These are phyloP conservation scores for Turritopsis dohrnii DNA, from an alignment of 30 jellyfish, hydroid and myxozoan species.

Conservation along the genomic window DNA sequence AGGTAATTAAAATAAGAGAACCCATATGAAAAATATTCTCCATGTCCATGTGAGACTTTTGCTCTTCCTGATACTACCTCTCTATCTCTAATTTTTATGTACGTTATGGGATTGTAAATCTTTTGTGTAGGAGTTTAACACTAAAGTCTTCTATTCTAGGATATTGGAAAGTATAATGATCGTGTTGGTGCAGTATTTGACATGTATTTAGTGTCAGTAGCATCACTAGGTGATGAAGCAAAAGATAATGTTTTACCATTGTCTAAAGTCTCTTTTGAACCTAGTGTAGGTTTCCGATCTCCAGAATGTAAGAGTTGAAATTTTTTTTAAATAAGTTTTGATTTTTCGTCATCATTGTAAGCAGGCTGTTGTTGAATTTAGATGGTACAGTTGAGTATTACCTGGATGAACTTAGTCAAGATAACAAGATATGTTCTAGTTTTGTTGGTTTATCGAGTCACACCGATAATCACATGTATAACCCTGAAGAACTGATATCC, in stretches of 20 bases:
- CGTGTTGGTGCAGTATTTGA: slow-evolving; percentile 15
- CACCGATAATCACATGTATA: slow-evolving; percentile 7
- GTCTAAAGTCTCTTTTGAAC: neutral
- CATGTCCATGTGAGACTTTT: too few relatives aligned
- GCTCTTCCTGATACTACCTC: too few relatives aligned
- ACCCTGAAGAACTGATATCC: neutral
- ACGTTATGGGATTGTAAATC: too few relatives aligned
- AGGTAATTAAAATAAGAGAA: too few relatives aligned
- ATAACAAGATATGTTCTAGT: slow-evolving; percentile 19
- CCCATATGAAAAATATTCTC: too few relatives aligned
- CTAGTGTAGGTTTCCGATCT: neutral
- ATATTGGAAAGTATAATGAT: neutral
- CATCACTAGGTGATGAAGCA: neutral
- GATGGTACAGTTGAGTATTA: slow-evolving; percentile 9
- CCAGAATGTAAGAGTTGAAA: neutral
- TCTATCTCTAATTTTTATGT: too few relatives aligned
- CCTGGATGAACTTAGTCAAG: neutral
- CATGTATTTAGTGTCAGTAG: slow-evolving; percentile 16
- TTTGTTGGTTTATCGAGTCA: slow-evolving; percentile 27
- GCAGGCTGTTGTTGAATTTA: neutral
- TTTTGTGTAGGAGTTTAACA: neutral
- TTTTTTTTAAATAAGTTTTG: neutral
- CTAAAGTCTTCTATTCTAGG: neutral
- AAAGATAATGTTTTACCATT: slow-evolving; percentile 15
- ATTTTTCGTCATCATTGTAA: neutral